Conservation (phyloP, 1,140 invertebrate genomes). For the Cotesia chilonis region DNA sequence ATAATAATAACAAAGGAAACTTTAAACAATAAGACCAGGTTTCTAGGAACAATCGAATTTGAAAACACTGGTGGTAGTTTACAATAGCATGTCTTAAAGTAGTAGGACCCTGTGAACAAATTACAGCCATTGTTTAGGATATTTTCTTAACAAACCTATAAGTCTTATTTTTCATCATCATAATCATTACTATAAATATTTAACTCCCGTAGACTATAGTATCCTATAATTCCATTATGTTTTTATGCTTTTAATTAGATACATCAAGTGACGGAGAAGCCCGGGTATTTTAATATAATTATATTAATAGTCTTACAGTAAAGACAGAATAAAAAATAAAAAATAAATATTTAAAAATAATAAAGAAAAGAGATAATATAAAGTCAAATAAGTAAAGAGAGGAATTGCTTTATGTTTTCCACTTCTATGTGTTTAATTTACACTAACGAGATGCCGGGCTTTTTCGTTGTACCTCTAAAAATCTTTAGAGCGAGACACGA, state of each 20-base stretch:
- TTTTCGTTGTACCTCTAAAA: slow-evolving; percentile 15
- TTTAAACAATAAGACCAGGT: slow-evolving; percentile 58
- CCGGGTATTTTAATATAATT: not conserved
- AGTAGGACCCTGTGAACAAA: slow-evolving; percentile 6
- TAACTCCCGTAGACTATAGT: no score
- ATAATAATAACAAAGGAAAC: slow-evolving; percentile 61
- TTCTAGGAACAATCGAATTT: slow-evolving; percentile 58
- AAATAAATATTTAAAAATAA: not conserved
- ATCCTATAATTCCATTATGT: no score
- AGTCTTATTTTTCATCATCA: not conserved
- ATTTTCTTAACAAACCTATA: not conserved
- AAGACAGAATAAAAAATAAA: no score
- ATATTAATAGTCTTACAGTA: slow-evolving; percentile 12
- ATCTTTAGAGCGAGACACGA: slow-evolving; percentile 18
- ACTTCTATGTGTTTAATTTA: slow-evolving; percentile 19
- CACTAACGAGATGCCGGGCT: slow-evolving; percentile 23
- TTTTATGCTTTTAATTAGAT: not conserved
- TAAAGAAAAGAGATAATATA: slow-evolving; percentile 8
- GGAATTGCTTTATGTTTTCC: slow-evolving; percentile 13
- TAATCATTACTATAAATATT: no score
- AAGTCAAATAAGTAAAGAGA: slow-evolving; percentile 6
- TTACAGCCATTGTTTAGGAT: slow-evolving; percentile 6
- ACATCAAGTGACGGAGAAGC: not conserved
- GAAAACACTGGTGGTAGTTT: slow-evolving; percentile 53
- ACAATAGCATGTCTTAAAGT: slow-evolving; percentile 48